Conservation (phyloP, 2,797 vertebrate genomes). For the Clamator glandarius region DNA sequence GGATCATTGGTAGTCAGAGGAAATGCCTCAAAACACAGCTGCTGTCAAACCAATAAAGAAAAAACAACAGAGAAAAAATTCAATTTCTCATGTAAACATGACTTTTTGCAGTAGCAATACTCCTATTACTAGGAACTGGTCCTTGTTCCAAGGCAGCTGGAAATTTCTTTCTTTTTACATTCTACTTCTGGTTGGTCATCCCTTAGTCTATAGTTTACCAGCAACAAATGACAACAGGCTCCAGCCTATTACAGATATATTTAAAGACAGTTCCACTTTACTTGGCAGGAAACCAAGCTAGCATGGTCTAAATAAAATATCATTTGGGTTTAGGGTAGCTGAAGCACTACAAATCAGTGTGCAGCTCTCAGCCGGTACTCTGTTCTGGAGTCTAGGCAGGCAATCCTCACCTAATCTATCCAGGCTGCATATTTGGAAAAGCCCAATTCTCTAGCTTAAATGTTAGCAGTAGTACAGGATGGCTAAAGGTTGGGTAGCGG, state of each 20-base stretch:
- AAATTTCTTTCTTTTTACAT: not conserved
- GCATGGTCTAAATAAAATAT: not conserved
- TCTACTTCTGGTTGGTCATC: not conserved
- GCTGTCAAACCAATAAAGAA: not conserved
- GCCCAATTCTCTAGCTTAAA: constrained; percentile 25
- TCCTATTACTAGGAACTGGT: not conserved
- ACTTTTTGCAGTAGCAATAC: not conserved
- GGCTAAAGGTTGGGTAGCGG: not conserved
- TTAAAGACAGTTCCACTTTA: not conserved
- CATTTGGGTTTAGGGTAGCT: not conserved
- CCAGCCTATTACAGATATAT: not conserved
- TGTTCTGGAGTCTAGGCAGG: not conserved
- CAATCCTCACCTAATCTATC: constrained; percentile 35
- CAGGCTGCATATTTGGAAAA: constrained; percentile 5
- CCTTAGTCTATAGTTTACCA: not conserved
- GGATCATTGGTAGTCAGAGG: constrained; percentile 3
- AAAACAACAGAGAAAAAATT: not conserved
- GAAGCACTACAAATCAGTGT: not conserved
- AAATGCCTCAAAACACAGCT: constrained; percentile 31
- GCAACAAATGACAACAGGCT: not conserved
- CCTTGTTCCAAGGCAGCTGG: not conserved
- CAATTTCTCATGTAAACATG: constrained; percentile 54
- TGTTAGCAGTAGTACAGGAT: not conserved
- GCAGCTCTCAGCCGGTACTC: not conserved
- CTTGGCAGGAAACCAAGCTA: not conserved